A percentile compares a stretch with the other conserved stretches of the same genome.
Conservation (phyloP, 2,888 invertebrate species). For the Drosophila limbata region DNA sequence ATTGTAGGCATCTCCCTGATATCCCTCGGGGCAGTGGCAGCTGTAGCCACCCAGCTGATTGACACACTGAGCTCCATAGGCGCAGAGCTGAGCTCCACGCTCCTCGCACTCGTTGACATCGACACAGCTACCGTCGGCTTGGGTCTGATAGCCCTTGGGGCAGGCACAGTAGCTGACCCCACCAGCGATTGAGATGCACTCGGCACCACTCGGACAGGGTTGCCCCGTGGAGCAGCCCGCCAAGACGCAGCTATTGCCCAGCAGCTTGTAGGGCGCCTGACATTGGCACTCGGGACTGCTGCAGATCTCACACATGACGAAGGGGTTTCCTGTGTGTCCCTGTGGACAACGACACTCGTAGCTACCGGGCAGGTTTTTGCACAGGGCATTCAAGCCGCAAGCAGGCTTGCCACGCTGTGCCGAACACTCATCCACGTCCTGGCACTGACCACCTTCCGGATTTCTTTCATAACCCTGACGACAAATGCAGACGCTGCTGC, state of each 20-base stretch:
- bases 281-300: constrained; percentile 94
- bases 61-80: constrained; percentile 94
- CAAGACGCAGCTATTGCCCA: constrained; percentile 93
- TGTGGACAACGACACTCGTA: constrained; percentile 96
- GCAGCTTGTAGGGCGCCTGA: constrained; percentile 93
- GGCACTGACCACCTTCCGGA: constrained; percentile 90
- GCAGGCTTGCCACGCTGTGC: constrained; percentile 91
- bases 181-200: constrained; percentile 95
- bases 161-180: constrained; percentile 97
- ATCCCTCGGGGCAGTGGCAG: constrained; percentile 93
- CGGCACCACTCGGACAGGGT: constrained; percentile 93
- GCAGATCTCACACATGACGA: constrained; percentile 94
- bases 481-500: constrained; percentile 94
- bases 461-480: constrained; percentile 94
- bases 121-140: constrained; percentile 91
- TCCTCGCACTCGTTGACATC: constrained; percentile 94
- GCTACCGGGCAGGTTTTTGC: constrained; percentile 96
- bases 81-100: constrained; percentile 90
- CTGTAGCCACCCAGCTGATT: constrained; percentile 92
- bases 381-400: constrained; percentile 95
- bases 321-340: constrained; percentile 96
- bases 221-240: constrained; percentile 93
- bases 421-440: constrained; percentile 94
- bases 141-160: constrained; percentile 93
- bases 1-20: constrained; percentile 92